Conservation (phyloP, 2,113 vertebrate genomes). For the Neotoma lepida region DNA sequence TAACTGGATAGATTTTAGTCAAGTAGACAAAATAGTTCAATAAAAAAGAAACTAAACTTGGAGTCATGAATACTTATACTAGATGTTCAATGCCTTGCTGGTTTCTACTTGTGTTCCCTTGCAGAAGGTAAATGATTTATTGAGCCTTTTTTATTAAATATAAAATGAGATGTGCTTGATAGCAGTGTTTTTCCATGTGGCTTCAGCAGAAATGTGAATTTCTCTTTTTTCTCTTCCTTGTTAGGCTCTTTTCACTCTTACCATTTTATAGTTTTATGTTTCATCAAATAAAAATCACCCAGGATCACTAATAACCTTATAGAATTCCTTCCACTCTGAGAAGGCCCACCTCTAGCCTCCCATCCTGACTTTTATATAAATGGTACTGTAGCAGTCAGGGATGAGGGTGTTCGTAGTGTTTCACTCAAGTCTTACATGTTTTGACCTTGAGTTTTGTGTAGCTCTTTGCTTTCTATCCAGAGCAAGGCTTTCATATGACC, state of each 20-base stretch:
- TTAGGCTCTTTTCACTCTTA: background rate
- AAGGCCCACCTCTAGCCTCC: background rate
- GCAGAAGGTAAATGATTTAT: background rate
- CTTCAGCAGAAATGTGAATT: background rate
- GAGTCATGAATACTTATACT: background rate
- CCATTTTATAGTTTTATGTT: conserved; percentile 22
- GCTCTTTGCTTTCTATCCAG: background rate
- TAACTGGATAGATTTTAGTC: conserved; percentile 10
- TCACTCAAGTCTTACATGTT: background rate
- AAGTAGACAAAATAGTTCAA: background rate
- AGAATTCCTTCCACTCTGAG: background rate
- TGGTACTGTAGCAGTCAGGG: background rate
- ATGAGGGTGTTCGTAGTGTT: background rate
- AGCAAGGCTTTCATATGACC: background rate
- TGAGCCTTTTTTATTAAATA: background rate
- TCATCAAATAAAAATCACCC: conserved; percentile 30
- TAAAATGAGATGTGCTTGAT: background rate
- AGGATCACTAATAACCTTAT: background rate
- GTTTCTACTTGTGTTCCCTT: background rate
- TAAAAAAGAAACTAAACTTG: background rate
- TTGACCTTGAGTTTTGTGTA: background rate
- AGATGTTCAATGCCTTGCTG: background rate
- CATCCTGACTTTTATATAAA: background rate
- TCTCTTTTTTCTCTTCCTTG: background rate
- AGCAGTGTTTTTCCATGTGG: background rate